Evolutionary conservation across 1,140 invertebrate genomes (phyloP).

Genomic region (Drosophila trapezifrons): DNA sequence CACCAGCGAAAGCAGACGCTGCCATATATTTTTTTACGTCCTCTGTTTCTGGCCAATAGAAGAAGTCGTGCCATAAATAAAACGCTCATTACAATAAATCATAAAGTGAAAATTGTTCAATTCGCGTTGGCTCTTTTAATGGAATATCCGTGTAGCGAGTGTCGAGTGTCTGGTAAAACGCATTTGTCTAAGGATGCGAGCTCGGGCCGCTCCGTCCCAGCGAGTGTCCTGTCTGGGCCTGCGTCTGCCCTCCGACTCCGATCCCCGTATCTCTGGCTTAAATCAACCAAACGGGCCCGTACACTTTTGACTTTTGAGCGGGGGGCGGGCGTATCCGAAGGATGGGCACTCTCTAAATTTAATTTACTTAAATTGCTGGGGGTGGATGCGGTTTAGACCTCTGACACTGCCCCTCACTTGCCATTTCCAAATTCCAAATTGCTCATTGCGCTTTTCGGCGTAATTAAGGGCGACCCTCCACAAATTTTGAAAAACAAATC

Average conservation of each 20-base stretch:
- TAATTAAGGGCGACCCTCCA: conserved; percentile 68
- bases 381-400: conserved; percentile 20
- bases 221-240: conserved; percentile 21
- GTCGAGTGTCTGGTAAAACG: conserved; percentile 42
- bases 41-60: conserved; percentile 46
- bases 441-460: conserved; percentile 76
- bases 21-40: conserved; percentile 23
- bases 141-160: conserved; percentile 71
- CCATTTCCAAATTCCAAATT: conserved; percentile 47
- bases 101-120: conserved; percentile 79
- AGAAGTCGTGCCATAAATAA: conserved; percentile 68
- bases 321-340: conserved; percentile 50
- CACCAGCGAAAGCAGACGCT: conserved; percentile 27
- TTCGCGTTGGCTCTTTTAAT: conserved; percentile 60
- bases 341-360: conserved; percentile 76
- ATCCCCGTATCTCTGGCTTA: conserved; percentile 54
- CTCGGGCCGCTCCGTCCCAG: conserved; percentile 1
- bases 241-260: conserved; percentile 7
- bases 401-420: conserved; percentile 22
- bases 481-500: conserved; percentile 81
- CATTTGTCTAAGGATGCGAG: conserved; percentile 74
- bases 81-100: conserved; percentile 81
- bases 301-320: conserved; percentile 64
- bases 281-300: conserved; percentile 57
- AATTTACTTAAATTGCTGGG: conserved; percentile 76